Base-by-base conservation (phyloP, 1,140 invertebrate species). In the Euura lappo region DNA sequence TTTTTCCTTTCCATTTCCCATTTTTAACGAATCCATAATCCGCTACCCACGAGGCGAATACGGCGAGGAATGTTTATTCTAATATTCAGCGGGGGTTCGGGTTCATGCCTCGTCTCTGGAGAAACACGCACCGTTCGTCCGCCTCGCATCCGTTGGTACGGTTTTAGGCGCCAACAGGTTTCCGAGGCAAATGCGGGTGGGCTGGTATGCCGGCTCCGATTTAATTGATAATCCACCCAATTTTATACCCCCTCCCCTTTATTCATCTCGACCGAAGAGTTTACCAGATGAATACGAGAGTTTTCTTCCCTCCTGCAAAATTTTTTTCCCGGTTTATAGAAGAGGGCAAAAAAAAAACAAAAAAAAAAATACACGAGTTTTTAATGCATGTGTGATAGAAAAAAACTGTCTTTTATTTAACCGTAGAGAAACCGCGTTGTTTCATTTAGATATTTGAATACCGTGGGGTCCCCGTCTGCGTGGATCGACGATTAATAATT, bases 81-180 rank as follows among this genome's bases (percentile, higher is more conserved):
- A 60, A 60, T 60, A 60, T 60, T 60, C 51, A 60, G 51, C 51
- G 51, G 51, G 51, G 51, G 51, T 60, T 60, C 51, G 13, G 10
- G 51, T 8, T n/a, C 51, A 8, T 8, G 47, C 10, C 51, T 60
- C 13, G 8, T 60, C 51, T 60, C 8, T n/a, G 3, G 4, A 6
- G 10, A 60, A 11, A 60, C 51, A 60, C 5, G 51, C 51, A 60
- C 13, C 3, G 10, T 11, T 2, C 51, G 51, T 60, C 13, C 8
- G 2, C 8, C n/a, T 60, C n/a, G 51, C n/a, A 60, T 60, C 8
- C 8, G 8, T 60, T n/a, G 51, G 51, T 60, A 60, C 77, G 78
- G 78, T 80, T 84, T 28, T 78, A 79, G 81, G 79, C 80, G 80
- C 83, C 80, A 80, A 78, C 78, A 79, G 78, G 82, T 82, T 79